Evolutionary conservation across 2,888 invertebrate genomes (phyloP).

Genomic region (Galerucella calmariensis): DNA sequence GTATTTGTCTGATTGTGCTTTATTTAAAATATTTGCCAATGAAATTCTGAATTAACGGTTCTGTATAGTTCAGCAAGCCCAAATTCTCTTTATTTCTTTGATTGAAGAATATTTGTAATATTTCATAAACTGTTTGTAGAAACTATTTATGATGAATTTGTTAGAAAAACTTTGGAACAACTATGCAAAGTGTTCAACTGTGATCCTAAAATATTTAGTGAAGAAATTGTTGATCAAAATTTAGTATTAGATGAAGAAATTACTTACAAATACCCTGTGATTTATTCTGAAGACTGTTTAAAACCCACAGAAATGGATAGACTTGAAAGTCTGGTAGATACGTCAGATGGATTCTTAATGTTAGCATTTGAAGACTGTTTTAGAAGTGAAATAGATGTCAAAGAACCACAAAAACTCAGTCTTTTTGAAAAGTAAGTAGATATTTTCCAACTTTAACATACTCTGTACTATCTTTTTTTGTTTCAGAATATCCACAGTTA

Average conservation of each 20-base stretch:
- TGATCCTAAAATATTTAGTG: slow-evolving; percentile 25
- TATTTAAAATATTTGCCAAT: no score
- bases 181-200: slow-evolving; percentile 50
- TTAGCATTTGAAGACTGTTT: slow-evolving; percentile 65
- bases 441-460: no score
- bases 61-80: no score
- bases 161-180: slow-evolving; percentile 54
- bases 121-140: slow-evolving; percentile 44
- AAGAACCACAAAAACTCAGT: slow-evolving; percentile 30
- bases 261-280: slow-evolving; percentile 50
- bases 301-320: slow-evolving; percentile 57
- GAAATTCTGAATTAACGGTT: no score
- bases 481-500: slow-evolving; percentile 57
- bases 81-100: no score
- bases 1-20: no score
- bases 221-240: slow-evolving; percentile 9
- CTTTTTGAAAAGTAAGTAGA: slow-evolving; percentile 52
- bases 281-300: slow-evolving; percentile 52
- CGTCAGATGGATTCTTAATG: slow-evolving; percentile 63
- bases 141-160: slow-evolving; percentile 59
- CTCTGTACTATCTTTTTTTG: slow-evolving; percentile 24
- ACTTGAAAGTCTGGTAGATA: slow-evolving; percentile 59
- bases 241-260: slow-evolving; percentile 31
- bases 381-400: slow-evolving; percentile 43
- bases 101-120: no score